phyloP scores from a whole-genome alignment of 2,888 invertebrate species.

The Metacarcinus magister region DNA sequence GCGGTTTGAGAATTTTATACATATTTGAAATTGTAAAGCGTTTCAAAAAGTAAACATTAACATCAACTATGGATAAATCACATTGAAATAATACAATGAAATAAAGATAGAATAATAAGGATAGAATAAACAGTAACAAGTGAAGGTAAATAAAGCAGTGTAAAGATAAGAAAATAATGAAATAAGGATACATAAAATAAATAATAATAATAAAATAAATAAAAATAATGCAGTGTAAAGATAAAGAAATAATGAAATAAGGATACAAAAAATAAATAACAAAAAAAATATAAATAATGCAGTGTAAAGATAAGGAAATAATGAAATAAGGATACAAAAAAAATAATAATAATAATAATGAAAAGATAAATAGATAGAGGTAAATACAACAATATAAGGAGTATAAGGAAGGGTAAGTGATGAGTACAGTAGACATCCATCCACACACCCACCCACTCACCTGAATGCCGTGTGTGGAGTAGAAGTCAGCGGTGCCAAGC shows the following conservation, averaged over 20 bases:
- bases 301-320: too few relatives aligned
- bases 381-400: not conserved
- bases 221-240: not conserved
- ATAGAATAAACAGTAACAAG: not conserved
- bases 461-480: slow-evolving; percentile 95
- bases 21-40: too few relatives aligned
- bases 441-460: slow-evolving; percentile 89
- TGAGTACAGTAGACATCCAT: not conserved
- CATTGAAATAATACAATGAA: not conserved
- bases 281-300: too few relatives aligned
- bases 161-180: not conserved
- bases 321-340: too few relatives aligned
- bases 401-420: not conserved
- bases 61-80: not conserved
- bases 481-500: slow-evolving; percentile 99
- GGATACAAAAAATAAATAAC: not conserved
- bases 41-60: too few relatives aligned
- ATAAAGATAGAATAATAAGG: not conserved
- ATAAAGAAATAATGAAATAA: not conserved
- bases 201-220: not conserved
- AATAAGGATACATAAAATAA: too few relatives aligned
- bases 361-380: too few relatives aligned
- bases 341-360: too few relatives aligned
- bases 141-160: not conserved
- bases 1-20: too few relatives aligned